These are phyloP conservation scores for Neopipo cinnamomea DNA, from an alignment of 2,113 vertebrate genomes.

Conservation along the genomic window DNA sequence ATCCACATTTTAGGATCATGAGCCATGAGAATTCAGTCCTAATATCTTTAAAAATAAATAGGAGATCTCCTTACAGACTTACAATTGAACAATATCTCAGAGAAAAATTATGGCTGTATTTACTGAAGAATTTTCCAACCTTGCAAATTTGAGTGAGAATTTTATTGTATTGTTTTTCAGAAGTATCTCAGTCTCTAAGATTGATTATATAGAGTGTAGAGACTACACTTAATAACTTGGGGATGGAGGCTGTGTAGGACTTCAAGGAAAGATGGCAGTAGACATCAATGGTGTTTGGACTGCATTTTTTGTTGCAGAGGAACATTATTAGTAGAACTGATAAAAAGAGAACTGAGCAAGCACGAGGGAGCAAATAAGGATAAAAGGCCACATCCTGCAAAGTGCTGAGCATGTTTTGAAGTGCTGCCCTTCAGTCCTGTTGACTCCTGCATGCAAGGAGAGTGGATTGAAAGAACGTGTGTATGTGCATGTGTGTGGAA, in stretches of 20 bases:
- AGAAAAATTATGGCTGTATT: neutral
- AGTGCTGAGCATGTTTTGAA: neutral
- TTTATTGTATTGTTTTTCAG: neutral
- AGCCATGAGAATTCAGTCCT: neutral
- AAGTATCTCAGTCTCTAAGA: neutral
- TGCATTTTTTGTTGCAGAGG: neutral
- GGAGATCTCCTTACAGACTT: neutral
- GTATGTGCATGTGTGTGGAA: constrained; percentile 14
- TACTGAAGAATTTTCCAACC: neutral
- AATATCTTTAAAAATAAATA: neutral
- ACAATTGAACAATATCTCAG: neutral
- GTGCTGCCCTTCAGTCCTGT: neutral
- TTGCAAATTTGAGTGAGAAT: neutral
- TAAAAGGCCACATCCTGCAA: neutral
- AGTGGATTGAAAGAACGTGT: neutral
- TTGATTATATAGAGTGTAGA: neutral
- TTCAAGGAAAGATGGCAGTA: neutral
- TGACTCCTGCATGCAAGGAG: neutral
- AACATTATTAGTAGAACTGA: neutral
- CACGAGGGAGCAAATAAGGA: neutral
- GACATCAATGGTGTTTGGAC: neutral
- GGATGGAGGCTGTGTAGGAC: neutral
- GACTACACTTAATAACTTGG: neutral
- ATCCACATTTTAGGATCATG: neutral
- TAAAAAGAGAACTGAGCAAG: neutral